These are phyloP conservation scores for Leptestheria dahalacensis DNA, from an alignment of 1,140 invertebrate species.

Conservation along the genomic window DNA sequence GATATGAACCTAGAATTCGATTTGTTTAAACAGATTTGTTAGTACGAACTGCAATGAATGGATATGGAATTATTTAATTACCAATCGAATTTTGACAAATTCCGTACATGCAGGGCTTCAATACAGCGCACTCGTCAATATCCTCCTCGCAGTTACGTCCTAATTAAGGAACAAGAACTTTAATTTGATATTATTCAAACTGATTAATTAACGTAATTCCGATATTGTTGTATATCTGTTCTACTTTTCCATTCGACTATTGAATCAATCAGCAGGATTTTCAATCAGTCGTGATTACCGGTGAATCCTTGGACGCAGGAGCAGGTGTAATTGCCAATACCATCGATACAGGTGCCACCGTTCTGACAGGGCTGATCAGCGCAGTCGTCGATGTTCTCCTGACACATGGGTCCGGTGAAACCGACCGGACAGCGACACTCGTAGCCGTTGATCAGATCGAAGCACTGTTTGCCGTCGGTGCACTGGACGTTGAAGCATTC, in stretches of 20 bases:
- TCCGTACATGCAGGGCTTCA: slow-evolving; percentile 55
- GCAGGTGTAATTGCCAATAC: slow-evolving; percentile 61
- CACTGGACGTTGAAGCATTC: slow-evolving; percentile 52
- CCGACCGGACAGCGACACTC: slow-evolving; percentile 64
- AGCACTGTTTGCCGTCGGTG: slow-evolving; percentile 42
- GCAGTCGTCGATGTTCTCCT: slow-evolving; percentile 43
- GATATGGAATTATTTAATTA: slow-evolving; percentile 16
- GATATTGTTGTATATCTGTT: too few relatives aligned
- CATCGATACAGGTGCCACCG: slow-evolving; percentile 42
- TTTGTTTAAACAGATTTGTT: not conserved
- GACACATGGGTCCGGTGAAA: slow-evolving; percentile 54
- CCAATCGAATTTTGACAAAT: slow-evolving; percentile 55
- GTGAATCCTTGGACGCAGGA: slow-evolving; percentile 59
- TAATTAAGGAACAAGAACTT: slow-evolving; percentile 21
- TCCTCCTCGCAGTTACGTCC: slow-evolving; percentile 53
- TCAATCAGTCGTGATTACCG: slow-evolving; percentile 44
- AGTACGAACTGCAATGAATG: not conserved
- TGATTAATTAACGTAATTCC: not conserved
- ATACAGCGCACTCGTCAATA: slow-evolving; percentile 56
- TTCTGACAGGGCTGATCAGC: slow-evolving; percentile 35
- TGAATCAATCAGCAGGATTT: slow-evolving; percentile 26
- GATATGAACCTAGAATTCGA: slow-evolving; percentile 45
- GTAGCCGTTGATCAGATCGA: slow-evolving; percentile 46
- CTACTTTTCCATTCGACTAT: too few relatives aligned
- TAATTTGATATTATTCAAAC: not conserved